Evolutionary conservation across 2,888 invertebrate genomes (phyloP), one percentile per base, ranked within the genome.

Genomic region (Folsomia manolachei): DNA sequence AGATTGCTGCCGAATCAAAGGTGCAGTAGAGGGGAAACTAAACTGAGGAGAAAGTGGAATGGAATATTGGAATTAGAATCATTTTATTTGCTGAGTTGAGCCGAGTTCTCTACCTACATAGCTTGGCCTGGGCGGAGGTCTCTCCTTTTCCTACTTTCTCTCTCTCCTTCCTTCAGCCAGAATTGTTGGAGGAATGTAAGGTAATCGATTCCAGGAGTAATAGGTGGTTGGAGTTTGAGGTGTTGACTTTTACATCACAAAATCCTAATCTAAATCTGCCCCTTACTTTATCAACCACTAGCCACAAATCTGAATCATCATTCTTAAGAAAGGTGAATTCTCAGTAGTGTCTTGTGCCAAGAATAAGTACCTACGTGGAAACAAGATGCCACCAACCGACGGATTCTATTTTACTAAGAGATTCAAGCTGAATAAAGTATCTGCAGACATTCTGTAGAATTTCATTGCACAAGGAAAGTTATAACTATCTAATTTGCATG

Each of bases 161-260:
- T n/a, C n/a, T n/a, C n/a, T n/a, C n/a, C n/a, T n/a, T n/a, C n/a
- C n/a, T n/a, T n/a, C n/a, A n/a, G n/a, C n/a, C n/a, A n/a, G n/a
- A n/a, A n/a, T n/a, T n/a, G n/a, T n/a, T 18, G 18, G n/a, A 19
- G 25, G 27, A n/a, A 21, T 27, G n/a, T n/a, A n/a, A n/a, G n/a
- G 65, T 66, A 66, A 66, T 66, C 65, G 65, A 66, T 66, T 39
- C 25, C 9, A n/a, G 52, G n/a, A 39, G 24, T 7, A 27, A 66
- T 21, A 51, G 24, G n/a, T 1, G n/a, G 7, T 7, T 7, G 4
- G 7, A 14, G 39, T 39, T 39, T 39, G 24, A 66, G 65, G 65
- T 66, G 65, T 66, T 66, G 65, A 66, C 65, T 66, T 66, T 66
- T 66, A 39, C 51, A 39, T 66, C 27, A 23, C 23, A 66, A 19